phyloP scores from a whole-genome alignment of 2,888 invertebrate genomes.

The Gordius sp. region DNA sequence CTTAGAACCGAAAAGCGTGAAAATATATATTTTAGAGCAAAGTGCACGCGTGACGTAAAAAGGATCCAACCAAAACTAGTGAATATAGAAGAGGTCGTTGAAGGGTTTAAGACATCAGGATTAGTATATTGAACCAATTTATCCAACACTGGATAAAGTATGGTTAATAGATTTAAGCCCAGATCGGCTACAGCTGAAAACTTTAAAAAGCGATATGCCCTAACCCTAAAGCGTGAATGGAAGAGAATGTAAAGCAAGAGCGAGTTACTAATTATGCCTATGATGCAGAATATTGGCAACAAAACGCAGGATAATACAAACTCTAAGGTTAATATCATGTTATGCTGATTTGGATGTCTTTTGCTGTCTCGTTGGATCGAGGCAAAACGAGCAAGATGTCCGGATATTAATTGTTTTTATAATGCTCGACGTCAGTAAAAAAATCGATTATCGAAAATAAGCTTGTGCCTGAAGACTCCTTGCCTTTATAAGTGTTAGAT shows the following conservation, averaged over 20 bases:
- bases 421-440: too few relatives aligned
- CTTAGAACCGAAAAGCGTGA: not conserved
- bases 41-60: not conserved
- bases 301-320: not conserved
- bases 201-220: slow-evolving; percentile 2
- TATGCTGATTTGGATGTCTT: too few relatives aligned
- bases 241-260: not conserved
- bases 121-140: not conserved
- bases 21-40: not conserved
- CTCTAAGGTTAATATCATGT: too few relatives aligned
- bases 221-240: not conserved
- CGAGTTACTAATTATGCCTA: not conserved
- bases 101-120: too few relatives aligned
- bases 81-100: too few relatives aligned
- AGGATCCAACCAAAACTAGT: too few relatives aligned
- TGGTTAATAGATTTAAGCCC: slow-evolving; percentile 3
- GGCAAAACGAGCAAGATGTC: too few relatives aligned
- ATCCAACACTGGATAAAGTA: not conserved
- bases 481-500: too few relatives aligned
- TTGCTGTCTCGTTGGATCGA: too few relatives aligned
- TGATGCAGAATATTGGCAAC: not conserved
- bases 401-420: too few relatives aligned
- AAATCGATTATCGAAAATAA: too few relatives aligned
- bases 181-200: slow-evolving; percentile 6
- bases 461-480: too few relatives aligned